A percentile compares a stretch with the other conserved stretches of the same genome.
phyloP scores from a whole-genome alignment of 2,113 vertebrate species.

The Seriola dumerili region DNA sequence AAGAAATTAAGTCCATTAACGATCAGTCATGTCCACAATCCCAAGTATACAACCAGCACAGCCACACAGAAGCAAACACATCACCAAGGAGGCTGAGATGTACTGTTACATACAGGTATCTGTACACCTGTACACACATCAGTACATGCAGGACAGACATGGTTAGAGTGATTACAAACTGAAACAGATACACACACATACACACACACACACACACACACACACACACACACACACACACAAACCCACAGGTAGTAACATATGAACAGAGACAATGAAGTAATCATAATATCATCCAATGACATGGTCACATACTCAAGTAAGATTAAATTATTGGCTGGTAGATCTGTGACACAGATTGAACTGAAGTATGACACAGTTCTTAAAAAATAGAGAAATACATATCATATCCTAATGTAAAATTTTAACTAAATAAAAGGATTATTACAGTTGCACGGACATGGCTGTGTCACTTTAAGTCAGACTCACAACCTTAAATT shows the following conservation, averaged over 20 bases:
- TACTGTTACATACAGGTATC: not conserved
- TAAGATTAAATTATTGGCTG: not conserved
- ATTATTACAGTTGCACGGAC: not conserved
- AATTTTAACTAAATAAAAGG: not conserved
- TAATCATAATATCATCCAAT: not conserved
- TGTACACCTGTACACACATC: not conserved
- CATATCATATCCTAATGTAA: not conserved
- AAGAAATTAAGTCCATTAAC: not conserved
- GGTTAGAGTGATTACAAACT: not conserved
- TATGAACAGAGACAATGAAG: not conserved
- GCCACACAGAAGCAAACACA: not conserved
- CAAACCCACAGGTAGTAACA: conserved; percentile 8
- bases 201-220: conserved; percentile 1
- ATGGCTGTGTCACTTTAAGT: not conserved
- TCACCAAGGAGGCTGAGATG: conserved; percentile 11
- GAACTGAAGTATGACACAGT: not conserved
- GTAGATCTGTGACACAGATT: not conserved
- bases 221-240: conserved; percentile 5
- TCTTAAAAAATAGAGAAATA: not conserved
- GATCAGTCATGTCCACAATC: not conserved
- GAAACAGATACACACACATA: conserved; percentile 27
- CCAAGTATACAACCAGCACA: conserved; percentile 5
- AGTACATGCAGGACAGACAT: conserved; percentile 22
- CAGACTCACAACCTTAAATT: not conserved
- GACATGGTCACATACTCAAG: not conserved